phyloP scores from a whole-genome alignment of 2,888 invertebrate genomes.

The Megamerina dolium region DNA sequence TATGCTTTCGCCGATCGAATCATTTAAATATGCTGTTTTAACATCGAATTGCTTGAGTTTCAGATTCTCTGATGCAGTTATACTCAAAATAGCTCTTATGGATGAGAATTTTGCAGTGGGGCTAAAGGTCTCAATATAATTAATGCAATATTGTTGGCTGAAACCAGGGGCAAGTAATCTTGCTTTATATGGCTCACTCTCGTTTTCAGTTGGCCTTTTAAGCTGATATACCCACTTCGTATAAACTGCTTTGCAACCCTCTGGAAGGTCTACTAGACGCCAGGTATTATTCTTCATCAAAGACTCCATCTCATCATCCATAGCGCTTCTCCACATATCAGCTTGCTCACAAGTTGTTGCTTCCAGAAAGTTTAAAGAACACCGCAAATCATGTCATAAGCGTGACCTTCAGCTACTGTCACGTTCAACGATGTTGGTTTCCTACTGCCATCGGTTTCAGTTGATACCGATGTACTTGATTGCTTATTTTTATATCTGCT shows the following conservation, averaged over 20 bases:
- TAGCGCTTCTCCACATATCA: not conserved
- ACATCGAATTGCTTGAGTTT: constrained; percentile 16
- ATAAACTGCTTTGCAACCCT: constrained; percentile 1
- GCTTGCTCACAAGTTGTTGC: too few species aligned
- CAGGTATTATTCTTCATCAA: constrained; percentile 1
- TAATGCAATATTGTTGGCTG: constrained; percentile 18
- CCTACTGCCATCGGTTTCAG: too few species aligned
- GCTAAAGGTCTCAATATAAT: constrained; percentile 22
- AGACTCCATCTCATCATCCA: not conserved
- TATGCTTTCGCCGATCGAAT: constrained; percentile 10
- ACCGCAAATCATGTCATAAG: too few species aligned
- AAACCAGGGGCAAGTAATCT: constrained; percentile 18
- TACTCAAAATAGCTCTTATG: constrained; percentile 12
- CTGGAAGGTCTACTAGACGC: not conserved
- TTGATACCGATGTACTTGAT: too few species aligned
- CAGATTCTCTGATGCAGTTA: constrained; percentile 6
- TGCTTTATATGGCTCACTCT: constrained; percentile 11
- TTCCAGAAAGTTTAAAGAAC: too few species aligned
- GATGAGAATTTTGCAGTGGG: constrained; percentile 14
- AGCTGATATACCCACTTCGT: not conserved
- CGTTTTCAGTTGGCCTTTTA: not conserved
- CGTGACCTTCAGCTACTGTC: too few species aligned
- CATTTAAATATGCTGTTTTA: constrained; percentile 12
- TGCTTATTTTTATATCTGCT: too few species aligned
- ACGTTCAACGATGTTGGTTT: too few species aligned